phyloP scores from a whole-genome alignment of 2,113 vertebrate species.

The Narcine bancroftii region DNA sequence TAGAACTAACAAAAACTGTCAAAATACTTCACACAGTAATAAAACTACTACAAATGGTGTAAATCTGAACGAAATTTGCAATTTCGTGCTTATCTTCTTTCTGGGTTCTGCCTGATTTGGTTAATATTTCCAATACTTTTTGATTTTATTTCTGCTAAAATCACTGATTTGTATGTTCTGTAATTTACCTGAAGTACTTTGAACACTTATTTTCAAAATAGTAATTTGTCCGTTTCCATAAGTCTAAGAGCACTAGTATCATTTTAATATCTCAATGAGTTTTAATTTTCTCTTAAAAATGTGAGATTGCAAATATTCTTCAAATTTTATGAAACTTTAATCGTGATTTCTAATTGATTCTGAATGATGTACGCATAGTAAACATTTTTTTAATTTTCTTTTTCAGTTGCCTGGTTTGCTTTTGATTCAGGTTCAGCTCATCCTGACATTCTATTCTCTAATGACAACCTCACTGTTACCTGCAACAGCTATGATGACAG shows the following conservation, averaged over 20 bases:
- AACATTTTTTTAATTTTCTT: slow-evolving; percentile 42
- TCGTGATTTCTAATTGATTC: not conserved
- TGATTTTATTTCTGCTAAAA: too few species aligned
- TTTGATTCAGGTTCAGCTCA: slow-evolving; percentile 85
- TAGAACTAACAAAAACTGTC: not conserved
- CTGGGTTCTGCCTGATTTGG: too few species aligned
- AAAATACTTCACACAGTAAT: not conserved
- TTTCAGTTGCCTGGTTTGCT: slow-evolving; percentile 89
- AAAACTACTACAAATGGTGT: too few species aligned
- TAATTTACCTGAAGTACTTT: not conserved
- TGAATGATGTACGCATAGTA: not conserved
- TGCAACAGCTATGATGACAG: slow-evolving; percentile 97
- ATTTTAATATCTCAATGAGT: not conserved
- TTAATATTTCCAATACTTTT: too few species aligned
- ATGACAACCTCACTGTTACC: slow-evolving; percentile 94
- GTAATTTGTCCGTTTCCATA: not conserved
- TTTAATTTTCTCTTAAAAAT: not conserved
- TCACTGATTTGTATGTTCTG: not conserved
- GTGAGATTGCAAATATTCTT: not conserved
- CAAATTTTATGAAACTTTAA: not conserved
- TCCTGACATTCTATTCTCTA: slow-evolving; percentile 92
- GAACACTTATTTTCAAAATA: not conserved
- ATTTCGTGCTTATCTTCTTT: too few species aligned
- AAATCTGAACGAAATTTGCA: too few species aligned
- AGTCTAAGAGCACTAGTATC: not conserved